Evolutionary conservation across 2,113 vertebrate genomes (phyloP).

Genomic region (Boulengeromyrus knoepffleri): DNA sequence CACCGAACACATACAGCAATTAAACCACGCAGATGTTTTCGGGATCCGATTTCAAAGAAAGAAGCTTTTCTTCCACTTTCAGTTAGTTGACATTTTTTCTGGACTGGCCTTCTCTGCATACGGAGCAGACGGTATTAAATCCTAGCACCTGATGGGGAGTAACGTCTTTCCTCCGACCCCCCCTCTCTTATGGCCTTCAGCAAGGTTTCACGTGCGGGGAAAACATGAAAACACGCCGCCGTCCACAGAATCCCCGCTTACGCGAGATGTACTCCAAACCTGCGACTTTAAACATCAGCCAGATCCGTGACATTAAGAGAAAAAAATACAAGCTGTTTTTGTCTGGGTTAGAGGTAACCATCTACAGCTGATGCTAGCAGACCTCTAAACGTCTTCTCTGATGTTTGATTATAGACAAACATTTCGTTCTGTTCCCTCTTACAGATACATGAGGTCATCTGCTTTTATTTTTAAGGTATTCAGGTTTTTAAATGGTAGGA

Average conservation of each 20-base stretch:
- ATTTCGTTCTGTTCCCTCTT: constrained; percentile 3
- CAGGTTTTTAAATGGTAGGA: background rate
- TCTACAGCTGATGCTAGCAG: constrained; percentile 2
- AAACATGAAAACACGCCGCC: background rate
- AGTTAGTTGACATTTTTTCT: background rate
- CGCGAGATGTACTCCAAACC: background rate
- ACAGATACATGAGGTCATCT: constrained; percentile 5
- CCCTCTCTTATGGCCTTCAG: background rate
- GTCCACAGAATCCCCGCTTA: background rate
- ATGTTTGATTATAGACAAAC: constrained; percentile 10
- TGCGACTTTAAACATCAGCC: background rate
- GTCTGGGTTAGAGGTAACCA: background rate
- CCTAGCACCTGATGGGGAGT: background rate
- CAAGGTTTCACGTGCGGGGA: background rate
- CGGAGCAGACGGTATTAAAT: background rate
- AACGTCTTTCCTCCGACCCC: background rate
- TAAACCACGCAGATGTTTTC: background rate
- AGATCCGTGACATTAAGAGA: background rate
- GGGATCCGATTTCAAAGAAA: background rate
- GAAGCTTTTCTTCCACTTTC: background rate
- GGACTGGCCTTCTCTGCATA: background rate
- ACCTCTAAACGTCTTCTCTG: background rate
- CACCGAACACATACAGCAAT: background rate
- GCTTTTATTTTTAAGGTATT: constrained; percentile 6
- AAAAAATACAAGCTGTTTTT: background rate